Conservation (phyloP, 2,797 vertebrate species). For the Squalus acanthias region DNA sequence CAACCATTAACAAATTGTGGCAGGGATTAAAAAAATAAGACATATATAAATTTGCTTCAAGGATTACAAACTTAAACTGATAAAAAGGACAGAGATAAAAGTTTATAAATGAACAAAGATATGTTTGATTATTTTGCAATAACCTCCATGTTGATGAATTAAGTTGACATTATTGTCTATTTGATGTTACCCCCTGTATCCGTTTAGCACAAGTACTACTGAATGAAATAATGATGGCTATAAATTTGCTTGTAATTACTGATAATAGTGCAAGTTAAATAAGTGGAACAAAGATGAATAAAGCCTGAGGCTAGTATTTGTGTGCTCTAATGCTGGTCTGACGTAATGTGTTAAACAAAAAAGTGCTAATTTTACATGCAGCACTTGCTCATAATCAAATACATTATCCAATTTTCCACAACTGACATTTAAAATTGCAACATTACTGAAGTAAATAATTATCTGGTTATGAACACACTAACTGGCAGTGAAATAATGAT, state of each 20-base stretch:
- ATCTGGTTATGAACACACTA: not conserved
- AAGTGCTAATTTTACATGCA: not conserved
- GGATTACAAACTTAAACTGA: not conserved
- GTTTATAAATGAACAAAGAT: not conserved
- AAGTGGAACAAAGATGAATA: not conserved
- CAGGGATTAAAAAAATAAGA: not conserved
- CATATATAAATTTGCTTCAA: not conserved
- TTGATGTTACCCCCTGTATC: not conserved
- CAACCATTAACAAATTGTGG: not conserved
- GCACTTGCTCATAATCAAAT: not conserved
- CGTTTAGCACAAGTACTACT: not conserved
- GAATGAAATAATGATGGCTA: not conserved
- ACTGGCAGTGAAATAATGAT: not conserved
- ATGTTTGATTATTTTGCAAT: not conserved
- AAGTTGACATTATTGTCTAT: not conserved
- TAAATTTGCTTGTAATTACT: not conserved
- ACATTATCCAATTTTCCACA: not conserved
- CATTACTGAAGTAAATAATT: not conserved
- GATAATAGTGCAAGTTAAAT: not conserved
- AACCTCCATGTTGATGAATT: not conserved
- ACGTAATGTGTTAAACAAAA: not conserved
- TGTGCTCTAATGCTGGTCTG: not conserved
- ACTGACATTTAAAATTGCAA: not conserved
- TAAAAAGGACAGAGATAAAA: not conserved
- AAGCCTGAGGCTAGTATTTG: not conserved